These are phyloP conservation scores for Caenorhabditis macrosperma DNA, from an alignment of 2,888 invertebrate genomes.

Conservation along the genomic window DNA sequence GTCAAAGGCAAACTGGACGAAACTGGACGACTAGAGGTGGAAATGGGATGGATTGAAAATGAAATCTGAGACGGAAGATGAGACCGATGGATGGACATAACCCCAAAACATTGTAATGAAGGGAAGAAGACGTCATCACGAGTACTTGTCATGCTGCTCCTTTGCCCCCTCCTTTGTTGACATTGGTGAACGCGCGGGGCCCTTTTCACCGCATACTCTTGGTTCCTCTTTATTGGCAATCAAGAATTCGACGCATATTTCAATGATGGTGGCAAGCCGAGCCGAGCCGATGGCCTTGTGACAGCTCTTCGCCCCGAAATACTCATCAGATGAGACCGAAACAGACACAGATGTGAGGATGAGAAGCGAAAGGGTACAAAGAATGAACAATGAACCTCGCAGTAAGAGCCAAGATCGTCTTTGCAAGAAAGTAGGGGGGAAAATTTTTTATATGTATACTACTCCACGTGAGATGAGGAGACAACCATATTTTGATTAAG, in stretches of 20 bases:
- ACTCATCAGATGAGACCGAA: slow-evolving; percentile 25
- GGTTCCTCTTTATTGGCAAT: slow-evolving; percentile 56
- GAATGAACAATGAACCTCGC: slow-evolving; percentile 3
- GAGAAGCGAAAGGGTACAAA: slow-evolving; percentile 15
- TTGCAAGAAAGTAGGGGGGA: too few relatives aligned
- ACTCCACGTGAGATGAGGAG: too few relatives aligned
- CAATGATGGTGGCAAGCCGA: slow-evolving; percentile 38
- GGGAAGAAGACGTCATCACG: slow-evolving; percentile 47
- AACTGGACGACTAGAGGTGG: neutral
- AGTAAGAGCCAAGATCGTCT: too few relatives aligned
- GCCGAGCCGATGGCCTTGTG: neutral
- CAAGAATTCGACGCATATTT: slow-evolving; percentile 45
- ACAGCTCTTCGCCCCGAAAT: slow-evolving; percentile 23
- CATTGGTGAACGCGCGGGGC: slow-evolving; percentile 54
- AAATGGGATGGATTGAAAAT: slow-evolving; percentile 12
- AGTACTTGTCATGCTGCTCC: slow-evolving; percentile 38
- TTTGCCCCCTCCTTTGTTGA: slow-evolving; percentile 39
- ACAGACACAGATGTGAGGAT: slow-evolving; percentile 28
- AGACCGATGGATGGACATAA: slow-evolving; percentile 10
- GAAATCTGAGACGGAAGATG: slow-evolving; percentile 9
- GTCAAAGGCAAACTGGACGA: neutral
- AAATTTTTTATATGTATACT: too few relatives aligned
- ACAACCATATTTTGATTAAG: too few relatives aligned
- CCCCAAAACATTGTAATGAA: slow-evolving; percentile 42
- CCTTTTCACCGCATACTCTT: slow-evolving; percentile 41